Evolutionary conservation across 2,797 vertebrate species (phyloP).

Genomic region (Sebastes matsubarae): DNA sequence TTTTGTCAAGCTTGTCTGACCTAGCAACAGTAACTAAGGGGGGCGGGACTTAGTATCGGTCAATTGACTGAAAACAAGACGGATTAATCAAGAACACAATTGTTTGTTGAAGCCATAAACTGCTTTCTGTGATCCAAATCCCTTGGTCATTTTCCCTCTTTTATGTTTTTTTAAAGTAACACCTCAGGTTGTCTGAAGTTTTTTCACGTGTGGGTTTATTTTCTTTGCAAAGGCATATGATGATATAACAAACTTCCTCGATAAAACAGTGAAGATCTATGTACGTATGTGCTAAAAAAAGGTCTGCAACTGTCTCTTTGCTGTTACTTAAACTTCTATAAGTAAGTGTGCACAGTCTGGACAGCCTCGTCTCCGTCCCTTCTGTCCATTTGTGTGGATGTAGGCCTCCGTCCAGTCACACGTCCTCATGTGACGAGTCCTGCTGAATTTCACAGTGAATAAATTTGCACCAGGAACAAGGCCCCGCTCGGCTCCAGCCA

Average conservation of each 20-base stretch:
- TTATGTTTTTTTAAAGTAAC: background rate
- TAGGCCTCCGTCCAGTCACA: constrained; percentile 75
- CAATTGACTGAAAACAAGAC: background rate
- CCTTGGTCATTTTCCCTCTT: background rate
- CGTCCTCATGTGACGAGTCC: constrained; percentile 66
- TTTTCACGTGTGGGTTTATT: background rate
- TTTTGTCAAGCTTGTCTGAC: too few species aligned
- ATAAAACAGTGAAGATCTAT: background rate
- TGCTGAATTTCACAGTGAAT: constrained; percentile 78
- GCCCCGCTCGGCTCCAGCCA: constrained; percentile 59
- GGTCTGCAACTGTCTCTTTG: background rate
- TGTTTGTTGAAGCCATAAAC: background rate
- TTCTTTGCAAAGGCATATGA: background rate
- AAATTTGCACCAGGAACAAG: constrained; percentile 76
- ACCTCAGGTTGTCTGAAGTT: background rate
- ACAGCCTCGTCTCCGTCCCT: constrained; percentile 55
- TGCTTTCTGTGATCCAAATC: background rate
- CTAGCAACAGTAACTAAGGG: too few species aligned
- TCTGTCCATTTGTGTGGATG: constrained; percentile 64
- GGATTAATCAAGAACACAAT: background rate
- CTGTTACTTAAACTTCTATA: constrained; percentile 40
- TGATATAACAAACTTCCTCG: background rate
- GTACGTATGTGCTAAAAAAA: background rate
- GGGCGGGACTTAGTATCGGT: too few species aligned
- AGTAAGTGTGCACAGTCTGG: constrained; percentile 49